phyloP scores from a whole-genome alignment of 2,797 vertebrate species.

The Enteromius thamalakanensis region DNA sequence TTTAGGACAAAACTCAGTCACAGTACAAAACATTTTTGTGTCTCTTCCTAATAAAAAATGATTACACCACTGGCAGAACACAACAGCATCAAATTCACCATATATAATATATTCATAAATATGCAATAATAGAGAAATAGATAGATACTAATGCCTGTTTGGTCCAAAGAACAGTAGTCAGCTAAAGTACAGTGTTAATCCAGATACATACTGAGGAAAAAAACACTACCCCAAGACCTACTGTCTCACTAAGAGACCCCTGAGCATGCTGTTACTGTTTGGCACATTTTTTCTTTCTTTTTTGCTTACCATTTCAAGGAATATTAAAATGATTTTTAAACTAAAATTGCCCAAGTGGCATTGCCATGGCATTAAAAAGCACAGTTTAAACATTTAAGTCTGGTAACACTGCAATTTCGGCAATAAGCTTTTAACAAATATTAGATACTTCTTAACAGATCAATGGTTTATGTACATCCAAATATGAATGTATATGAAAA shows the following conservation, averaged over 20 bases:
- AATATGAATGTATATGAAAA: slow-evolving; percentile 20
- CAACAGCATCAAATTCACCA: slow-evolving; percentile 67
- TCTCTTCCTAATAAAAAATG: slow-evolving; percentile 53
- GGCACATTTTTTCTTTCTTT: slow-evolving; percentile 67
- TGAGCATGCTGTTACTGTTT: slow-evolving; percentile 64
- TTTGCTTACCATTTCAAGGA: slow-evolving; percentile 1
- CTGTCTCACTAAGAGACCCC: slow-evolving; percentile 19
- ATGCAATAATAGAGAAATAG: slow-evolving; percentile 67
- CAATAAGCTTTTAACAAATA: slow-evolving; percentile 15
- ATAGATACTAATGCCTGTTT: slow-evolving; percentile 67
- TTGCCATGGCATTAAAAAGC: slow-evolving; percentile 7
- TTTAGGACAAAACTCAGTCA: slow-evolving; percentile 59
- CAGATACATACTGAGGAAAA: slow-evolving; percentile 70
- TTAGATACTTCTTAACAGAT: slow-evolving; percentile 13
- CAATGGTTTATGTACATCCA: not conserved
- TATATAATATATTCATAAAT: slow-evolving; percentile 68
- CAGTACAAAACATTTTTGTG: slow-evolving; percentile 66
- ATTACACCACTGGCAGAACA: slow-evolving; percentile 54
- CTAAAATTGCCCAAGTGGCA: slow-evolving; percentile 14
- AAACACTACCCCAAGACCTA: slow-evolving; percentile 26
- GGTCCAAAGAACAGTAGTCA: slow-evolving; percentile 72
- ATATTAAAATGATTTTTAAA: slow-evolving; percentile 1
- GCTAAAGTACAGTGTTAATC: slow-evolving; percentile 66
- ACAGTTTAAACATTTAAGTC: slow-evolving; percentile 11
- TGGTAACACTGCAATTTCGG: slow-evolving; percentile 6